phyloP scores from a whole-genome alignment of 1,140 invertebrate genomes.

The Cotesia vestalis region DNA sequence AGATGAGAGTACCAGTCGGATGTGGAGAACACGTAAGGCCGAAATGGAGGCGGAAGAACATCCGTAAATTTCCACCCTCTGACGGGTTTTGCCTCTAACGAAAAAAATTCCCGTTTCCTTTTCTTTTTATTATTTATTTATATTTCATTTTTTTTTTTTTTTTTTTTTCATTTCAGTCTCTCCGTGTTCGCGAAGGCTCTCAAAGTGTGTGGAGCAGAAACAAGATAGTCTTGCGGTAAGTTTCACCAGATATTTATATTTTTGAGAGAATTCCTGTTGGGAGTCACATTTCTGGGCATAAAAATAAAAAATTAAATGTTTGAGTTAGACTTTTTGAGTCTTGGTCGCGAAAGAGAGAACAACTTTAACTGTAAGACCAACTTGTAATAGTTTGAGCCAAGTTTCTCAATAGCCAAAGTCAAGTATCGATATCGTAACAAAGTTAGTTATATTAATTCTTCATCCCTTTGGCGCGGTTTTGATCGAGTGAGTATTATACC shows the following conservation, averaged over 20 bases:
- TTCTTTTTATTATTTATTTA: neutral
- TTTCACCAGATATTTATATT: neutral
- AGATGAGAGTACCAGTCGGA: slow-evolving; percentile 19
- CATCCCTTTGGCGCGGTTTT: slow-evolving; percentile 5
- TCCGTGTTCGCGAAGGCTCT: neutral
- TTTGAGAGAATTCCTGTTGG: neutral
- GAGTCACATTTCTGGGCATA: too few relatives aligned
- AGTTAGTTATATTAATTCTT: slow-evolving; percentile 4
- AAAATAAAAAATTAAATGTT: too few relatives aligned
- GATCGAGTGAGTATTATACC: neutral
- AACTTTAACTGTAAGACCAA: neutral
- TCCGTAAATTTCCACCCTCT: slow-evolving; percentile 9
- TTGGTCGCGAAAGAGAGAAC: too few relatives aligned
- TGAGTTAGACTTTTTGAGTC: too few relatives aligned
- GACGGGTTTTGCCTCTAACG: neutral
- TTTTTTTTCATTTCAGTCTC: neutral
- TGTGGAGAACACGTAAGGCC: slow-evolving; percentile 7
- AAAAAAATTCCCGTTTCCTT: neutral
- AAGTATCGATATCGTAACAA: slow-evolving; percentile 1
- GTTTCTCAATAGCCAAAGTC: neutral
- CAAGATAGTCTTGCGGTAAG: neutral
- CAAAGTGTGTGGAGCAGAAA: neutral
- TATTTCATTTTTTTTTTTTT: neutral
- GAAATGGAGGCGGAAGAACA: neutral
- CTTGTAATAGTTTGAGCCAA: neutral